phyloP scores from a whole-genome alignment of 2,113 vertebrate species.

The Onychostoma macrolepis region DNA sequence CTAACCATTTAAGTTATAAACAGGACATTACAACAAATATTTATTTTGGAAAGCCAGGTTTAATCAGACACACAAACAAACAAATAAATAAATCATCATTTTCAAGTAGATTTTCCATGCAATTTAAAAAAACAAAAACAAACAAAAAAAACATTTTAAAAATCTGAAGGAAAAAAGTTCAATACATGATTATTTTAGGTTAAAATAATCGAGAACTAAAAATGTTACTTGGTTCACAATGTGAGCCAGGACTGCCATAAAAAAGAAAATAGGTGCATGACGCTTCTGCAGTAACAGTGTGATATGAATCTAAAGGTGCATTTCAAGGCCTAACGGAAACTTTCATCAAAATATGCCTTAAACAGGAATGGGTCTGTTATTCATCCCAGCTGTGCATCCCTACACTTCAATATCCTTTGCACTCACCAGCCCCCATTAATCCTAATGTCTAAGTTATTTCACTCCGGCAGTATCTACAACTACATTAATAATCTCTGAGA shows the following conservation, averaged over 20 bases:
- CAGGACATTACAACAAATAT: not conserved
- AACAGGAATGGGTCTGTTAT: conserved; percentile 44
- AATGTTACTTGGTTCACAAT: not conserved
- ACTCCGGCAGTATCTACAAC: conserved; percentile 45
- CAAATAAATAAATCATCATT: not conserved
- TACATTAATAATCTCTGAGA: conserved; percentile 49
- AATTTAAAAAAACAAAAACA: no score
- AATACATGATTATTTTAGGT: not conserved
- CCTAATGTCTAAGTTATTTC: conserved; percentile 49
- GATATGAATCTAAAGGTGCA: conserved; percentile 6
- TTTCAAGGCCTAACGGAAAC: not conserved
- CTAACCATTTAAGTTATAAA: not conserved
- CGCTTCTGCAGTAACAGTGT: not conserved
- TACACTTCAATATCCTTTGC: conserved; percentile 38
- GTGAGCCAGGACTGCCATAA: not conserved
- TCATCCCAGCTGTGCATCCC: conserved; percentile 52
- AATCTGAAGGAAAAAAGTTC: not conserved
- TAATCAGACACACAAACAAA: not conserved
- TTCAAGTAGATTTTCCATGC: not conserved
- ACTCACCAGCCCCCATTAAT: conserved; percentile 53
- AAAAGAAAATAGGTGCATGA: not conserved
- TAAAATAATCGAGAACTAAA: not conserved
- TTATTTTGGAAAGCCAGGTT: not conserved
- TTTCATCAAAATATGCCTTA: not conserved
- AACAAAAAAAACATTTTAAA: no score